Percentiles rank a stretch among this genome's conserved stretches.
These are phyloP conservation scores for Rhadinocentrus ornatus DNA, from an alignment of 2,797 vertebrate species.

Conservation along the genomic window DNA sequence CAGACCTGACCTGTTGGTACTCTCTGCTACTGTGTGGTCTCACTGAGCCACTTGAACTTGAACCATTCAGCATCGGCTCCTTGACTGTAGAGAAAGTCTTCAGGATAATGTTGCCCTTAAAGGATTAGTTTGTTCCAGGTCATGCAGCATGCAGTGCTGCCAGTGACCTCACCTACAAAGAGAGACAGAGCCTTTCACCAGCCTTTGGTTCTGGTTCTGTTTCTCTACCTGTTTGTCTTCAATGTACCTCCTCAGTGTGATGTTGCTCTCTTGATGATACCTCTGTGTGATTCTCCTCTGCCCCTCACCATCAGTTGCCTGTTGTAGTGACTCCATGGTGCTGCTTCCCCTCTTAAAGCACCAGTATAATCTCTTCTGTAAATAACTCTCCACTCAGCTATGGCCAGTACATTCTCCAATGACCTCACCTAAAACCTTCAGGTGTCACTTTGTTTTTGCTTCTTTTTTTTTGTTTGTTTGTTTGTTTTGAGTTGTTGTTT, in stretches of 20 bases:
- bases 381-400: conserved; percentile 83
- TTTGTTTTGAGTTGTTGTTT: conserved; percentile 35
- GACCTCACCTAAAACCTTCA: conserved; percentile 83
- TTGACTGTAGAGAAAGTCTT: conserved; percentile 39
- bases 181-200: conserved; percentile 64
- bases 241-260: conserved; percentile 73
- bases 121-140: conserved; percentile 52
- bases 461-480: conserved; percentile 38
- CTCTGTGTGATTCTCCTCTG: conserved; percentile 79
- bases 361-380: conserved; percentile 82
- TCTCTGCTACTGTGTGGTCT: conserved; percentile 39
- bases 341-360: conserved; percentile 75
- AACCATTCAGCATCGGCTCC: conserved; percentile 28
- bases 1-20: conserved; percentile 35
- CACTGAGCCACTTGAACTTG: conserved; percentile 43
- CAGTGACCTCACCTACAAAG: conserved; percentile 56
- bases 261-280: conserved; percentile 81
- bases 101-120: conserved; percentile 50
- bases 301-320: conserved; percentile 85
- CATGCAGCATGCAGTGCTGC: conserved; percentile 52
- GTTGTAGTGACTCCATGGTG: conserved; percentile 85
- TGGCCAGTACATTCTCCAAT: conserved; percentile 84
- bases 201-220: conserved; percentile 58
- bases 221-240: conserved; percentile 64
- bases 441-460: conserved; percentile 72